Percentiles rank a stretch among this genome's conserved stretches.
phyloP scores from a whole-genome alignment of 2,113 vertebrate species.

The Gobio gobio region DNA sequence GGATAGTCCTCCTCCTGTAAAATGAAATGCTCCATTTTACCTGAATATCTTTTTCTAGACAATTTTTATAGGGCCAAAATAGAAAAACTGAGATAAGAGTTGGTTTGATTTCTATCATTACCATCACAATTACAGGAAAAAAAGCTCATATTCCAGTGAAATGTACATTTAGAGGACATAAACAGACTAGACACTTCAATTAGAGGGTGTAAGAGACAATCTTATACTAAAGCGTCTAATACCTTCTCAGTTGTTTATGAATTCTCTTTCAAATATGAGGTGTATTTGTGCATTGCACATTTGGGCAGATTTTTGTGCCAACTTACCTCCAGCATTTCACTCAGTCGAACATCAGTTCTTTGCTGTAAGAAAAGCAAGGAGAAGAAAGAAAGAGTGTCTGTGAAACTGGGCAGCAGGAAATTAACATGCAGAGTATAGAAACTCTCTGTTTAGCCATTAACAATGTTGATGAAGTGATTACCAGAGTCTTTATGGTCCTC shows the following conservation, averaged over 20 bases:
- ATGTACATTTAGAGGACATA: not conserved
- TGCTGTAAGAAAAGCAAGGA: slow-evolving; percentile 80
- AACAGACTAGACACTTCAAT: not conserved
- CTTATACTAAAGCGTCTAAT: not conserved
- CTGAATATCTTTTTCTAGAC: not conserved
- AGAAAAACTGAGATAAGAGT: not conserved
- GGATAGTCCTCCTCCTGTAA: slow-evolving; percentile 96
- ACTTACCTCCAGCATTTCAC: slow-evolving; percentile 98
- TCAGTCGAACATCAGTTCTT: slow-evolving; percentile 97
- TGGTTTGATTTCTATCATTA: slow-evolving; percentile 11
- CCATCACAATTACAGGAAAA: not conserved
- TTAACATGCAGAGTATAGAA: not conserved
- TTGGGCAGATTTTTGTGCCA: not conserved
- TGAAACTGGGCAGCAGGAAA: not conserved
- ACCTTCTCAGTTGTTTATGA: not conserved
- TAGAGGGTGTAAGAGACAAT: not conserved
- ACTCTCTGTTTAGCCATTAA: slow-evolving; percentile 19
- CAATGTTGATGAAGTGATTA: slow-evolving; percentile 63
- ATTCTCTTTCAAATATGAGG: not conserved
- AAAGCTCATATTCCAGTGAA: not conserved
- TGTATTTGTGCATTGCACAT: slow-evolving; percentile 8
- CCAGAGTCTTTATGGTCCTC: slow-evolving; percentile 98
- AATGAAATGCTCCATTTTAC: slow-evolving; percentile 35
- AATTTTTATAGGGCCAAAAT: not conserved
- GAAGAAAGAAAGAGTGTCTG: slow-evolving; percentile 1